Conservation (phyloP, 2,113 vertebrate genomes). For the Cynoglossus semilaevis region DNA sequence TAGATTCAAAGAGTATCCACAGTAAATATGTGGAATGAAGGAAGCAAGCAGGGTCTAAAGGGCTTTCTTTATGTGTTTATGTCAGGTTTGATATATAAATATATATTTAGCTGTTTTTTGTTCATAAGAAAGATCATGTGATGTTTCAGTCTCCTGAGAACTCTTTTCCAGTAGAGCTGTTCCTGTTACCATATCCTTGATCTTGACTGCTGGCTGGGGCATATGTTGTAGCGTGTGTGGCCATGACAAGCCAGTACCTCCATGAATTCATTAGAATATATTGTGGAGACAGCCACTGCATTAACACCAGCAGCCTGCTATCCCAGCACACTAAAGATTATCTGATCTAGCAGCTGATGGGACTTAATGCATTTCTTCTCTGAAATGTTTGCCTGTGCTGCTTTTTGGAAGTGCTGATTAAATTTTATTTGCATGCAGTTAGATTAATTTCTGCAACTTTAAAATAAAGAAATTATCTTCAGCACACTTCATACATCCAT, state of each 20-base stretch:
- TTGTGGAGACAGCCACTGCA: constrained; percentile 36
- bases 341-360: constrained; percentile 45
- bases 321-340: constrained; percentile 60
- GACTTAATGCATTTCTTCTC: constrained; percentile 37
- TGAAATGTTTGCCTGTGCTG: constrained; percentile 19
- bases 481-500: constrained; percentile 6
- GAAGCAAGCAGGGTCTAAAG: too few relatives aligned
- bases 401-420: constrained; percentile 26
- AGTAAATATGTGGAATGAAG: too few relatives aligned
- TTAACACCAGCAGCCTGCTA: constrained; percentile 25
- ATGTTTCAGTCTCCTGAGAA: too few relatives aligned
- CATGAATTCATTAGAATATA: constrained; percentile 44
- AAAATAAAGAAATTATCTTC: constrained; percentile 13
- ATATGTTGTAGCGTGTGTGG: constrained; percentile 5
- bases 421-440: constrained; percentile 18
- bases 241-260: constrained; percentile 23
- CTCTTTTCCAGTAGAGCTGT: constrained; percentile 3
- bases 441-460: constrained; percentile 32
- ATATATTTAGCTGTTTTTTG: too few relatives aligned
- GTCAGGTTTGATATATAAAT: too few relatives aligned
- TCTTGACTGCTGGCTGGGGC: constrained; percentile 21
- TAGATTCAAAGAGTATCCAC: too few relatives aligned
- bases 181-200: constrained; percentile 13
- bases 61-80: too few relatives aligned
- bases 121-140: too few relatives aligned